Conservation (phyloP, 2,888 invertebrate genomes). For the Ametastegia equiseti region DNA sequence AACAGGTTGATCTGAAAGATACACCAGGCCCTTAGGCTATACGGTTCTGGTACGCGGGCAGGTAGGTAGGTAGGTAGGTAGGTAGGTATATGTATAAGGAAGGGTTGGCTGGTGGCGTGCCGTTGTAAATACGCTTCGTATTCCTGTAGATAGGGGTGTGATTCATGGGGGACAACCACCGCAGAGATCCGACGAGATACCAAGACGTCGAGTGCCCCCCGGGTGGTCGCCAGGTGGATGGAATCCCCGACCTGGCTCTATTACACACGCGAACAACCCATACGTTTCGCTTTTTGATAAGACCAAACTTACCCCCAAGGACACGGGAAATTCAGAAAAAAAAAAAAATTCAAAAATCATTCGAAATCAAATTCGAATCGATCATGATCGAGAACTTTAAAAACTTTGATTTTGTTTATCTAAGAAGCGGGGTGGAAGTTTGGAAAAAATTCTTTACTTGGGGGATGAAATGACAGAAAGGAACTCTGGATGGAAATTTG, state of each 20-base stretch:
- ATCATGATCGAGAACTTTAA: no score
- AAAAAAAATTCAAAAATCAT: not conserved
- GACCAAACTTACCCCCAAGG: not conserved
- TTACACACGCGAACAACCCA: constrained; percentile 71
- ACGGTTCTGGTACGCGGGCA: not conserved
- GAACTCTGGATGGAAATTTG: no score
- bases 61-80: no score
- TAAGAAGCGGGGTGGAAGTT: no score
- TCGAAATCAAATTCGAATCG: not conserved
- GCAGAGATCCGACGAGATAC: constrained; percentile 71
- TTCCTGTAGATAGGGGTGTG: constrained; percentile 71
- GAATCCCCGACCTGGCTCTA: constrained; percentile 51
- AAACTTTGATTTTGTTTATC: no score
- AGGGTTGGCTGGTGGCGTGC: constrained; percentile 61
- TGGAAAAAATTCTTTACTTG: no score
- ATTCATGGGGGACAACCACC: constrained; percentile 71
- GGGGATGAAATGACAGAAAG: no score
- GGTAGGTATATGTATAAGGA: constrained; percentile 13
- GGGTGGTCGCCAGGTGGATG: constrained; percentile 46
- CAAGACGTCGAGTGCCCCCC: constrained; percentile 62
- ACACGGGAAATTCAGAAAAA: not conserved
- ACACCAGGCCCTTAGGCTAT: constrained; percentile 58
- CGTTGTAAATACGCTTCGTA: constrained; percentile 69
- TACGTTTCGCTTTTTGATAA: constrained; percentile 66
- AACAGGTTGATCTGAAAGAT: constrained; percentile 73